Percentiles rank a stretch among this genome's conserved stretches.
Conservation (phyloP, 2,888 invertebrate genomes). For the Dastarcus helophoroides region DNA sequence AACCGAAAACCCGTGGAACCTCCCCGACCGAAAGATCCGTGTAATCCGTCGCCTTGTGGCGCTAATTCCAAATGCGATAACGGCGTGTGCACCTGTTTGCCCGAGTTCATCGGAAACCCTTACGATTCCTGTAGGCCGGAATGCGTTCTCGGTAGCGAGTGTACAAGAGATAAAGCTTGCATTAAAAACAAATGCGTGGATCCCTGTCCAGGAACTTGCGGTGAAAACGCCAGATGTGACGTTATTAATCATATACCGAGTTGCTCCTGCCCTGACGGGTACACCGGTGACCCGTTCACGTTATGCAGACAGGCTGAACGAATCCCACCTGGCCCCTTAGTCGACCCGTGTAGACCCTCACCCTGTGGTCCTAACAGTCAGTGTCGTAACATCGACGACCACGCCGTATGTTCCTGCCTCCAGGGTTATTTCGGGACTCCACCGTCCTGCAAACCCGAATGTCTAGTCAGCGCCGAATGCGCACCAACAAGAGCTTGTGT, state of each 20-base stretch:
- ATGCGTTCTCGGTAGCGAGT: constrained; percentile 57
- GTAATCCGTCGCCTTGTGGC: constrained; percentile 67
- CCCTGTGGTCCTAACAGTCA: constrained; percentile 46
- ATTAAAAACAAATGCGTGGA: constrained; percentile 55
- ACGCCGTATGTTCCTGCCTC: constrained; percentile 42
- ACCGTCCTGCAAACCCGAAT: constrained; percentile 45
- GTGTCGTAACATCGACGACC: constrained; percentile 40
- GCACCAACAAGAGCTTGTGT: constrained; percentile 40
- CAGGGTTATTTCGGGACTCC: constrained; percentile 43
- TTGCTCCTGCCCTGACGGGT: constrained; percentile 57
- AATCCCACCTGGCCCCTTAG: constrained; percentile 19
- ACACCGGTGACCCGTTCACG: constrained; percentile 48
- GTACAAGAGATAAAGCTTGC: constrained; percentile 52
- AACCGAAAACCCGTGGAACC: constrained; percentile 34
- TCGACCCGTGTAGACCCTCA: constrained; percentile 39
- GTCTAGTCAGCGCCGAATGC: constrained; percentile 42
- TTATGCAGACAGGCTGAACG: constrained; percentile 25
- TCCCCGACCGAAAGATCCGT: constrained; percentile 42
- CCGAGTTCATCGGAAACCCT: constrained; percentile 56
- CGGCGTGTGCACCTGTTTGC: constrained; percentile 49
- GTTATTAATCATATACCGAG: constrained; percentile 61
- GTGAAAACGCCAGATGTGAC: constrained; percentile 55
- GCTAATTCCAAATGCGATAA: constrained; percentile 56
- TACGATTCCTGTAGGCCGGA: constrained; percentile 57
- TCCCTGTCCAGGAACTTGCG: constrained; percentile 62